Evolutionary conservation across 2,113 vertebrate species (phyloP), one percentile per base, ranked within the genome.

Genomic region (Cottus gobio): DNA sequence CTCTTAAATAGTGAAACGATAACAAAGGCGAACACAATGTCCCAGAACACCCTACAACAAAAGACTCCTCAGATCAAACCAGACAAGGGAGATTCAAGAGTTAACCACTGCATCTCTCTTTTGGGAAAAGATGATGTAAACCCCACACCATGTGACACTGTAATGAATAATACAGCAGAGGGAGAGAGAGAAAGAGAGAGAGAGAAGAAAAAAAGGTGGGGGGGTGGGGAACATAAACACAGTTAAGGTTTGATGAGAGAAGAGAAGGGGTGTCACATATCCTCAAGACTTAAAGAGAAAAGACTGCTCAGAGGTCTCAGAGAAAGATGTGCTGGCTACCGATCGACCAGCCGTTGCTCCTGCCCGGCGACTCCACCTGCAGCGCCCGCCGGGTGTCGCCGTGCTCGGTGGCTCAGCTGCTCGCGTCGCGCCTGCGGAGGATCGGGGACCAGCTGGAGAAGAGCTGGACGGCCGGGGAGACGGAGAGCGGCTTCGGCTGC

Each of bases 91-190:
- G 77, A 88, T 88, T 87, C 69, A 94, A 89, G 88, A 93, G 94
- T 95, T 95, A 95, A 94, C 84, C 82, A 85, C 86, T 80, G 87
- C 85, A 82, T 87, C 85, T 92, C 87, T 95, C 94, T 93, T 93
- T 91, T 88, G 95, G 95, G 94, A 95, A 86, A 90, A 92, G 95
- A 96, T 96, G 96, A 96, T 95, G 95, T 96, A 95, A 96, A 95
- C 95, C 93, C 77, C 80, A 82, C 84, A 94, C 89, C 95, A 95
- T 94, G 95, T 96, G 96, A 96, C 94, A 90, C 84, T 88, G 89
- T 92, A 88, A 95, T 95, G 95, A 95, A 96, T 96, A 95, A 94
- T 94, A 94, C 89, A 95, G 86, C 80, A 81, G 86, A 67, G 78
- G 71, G 80, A 77, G 89, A 30, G 77, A 71, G 88, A 67, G 69